Conservation (phyloP, 2,113 vertebrate species). For the Gavialis gangeticus region DNA sequence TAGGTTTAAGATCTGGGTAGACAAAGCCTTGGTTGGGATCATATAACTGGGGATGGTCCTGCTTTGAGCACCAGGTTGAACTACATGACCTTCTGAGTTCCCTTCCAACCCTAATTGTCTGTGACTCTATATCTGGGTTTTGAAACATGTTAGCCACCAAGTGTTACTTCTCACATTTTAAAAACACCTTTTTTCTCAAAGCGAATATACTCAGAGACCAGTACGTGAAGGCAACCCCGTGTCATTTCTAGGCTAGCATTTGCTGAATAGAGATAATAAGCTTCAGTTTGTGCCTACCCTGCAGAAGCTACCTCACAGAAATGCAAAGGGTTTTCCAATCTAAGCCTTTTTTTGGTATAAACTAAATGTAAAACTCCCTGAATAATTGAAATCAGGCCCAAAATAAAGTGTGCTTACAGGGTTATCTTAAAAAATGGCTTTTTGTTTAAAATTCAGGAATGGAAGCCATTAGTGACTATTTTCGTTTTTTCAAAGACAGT, state of each 20-base stretch:
- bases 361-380: conserved; percentile 51
- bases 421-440: conserved; percentile 27
- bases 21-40: too few species aligned
- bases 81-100: too few species aligned
- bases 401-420: conserved; percentile 48
- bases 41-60: too few species aligned
- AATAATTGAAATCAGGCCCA: conserved; percentile 18
- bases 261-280: background rate
- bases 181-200: background rate
- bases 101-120: too few species aligned
- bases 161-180: background rate
- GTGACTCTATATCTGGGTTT: background rate
- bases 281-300: background rate
- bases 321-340: background rate
- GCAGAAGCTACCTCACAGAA: background rate
- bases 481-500: conserved; percentile 18
- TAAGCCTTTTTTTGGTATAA: background rate
- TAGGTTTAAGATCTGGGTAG: too few species aligned
- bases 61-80: too few species aligned
- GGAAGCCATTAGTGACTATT: background rate
- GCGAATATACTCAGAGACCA: background rate
- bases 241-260: background rate
- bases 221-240: background rate
- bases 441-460: conserved; percentile 19
- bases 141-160: background rate